Conservation (phyloP, 2,888 invertebrate genomes). For the Dermolepida albohirtum region DNA sequence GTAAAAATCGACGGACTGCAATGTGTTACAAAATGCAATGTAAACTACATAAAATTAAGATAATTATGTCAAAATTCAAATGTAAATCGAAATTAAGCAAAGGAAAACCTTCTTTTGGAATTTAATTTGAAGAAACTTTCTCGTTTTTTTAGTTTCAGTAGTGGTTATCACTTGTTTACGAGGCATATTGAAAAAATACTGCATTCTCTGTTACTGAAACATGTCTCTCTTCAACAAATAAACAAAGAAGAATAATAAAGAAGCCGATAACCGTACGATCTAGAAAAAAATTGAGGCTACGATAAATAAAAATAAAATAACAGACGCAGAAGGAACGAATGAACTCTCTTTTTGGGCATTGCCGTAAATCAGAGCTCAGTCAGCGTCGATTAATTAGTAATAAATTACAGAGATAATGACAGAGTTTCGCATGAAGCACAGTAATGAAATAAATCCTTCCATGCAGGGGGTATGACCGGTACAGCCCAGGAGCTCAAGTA, state of each 20-base stretch:
- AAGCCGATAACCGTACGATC: constrained; percentile 16
- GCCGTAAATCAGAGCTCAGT: constrained; percentile 48
- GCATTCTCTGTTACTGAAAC: too few species aligned
- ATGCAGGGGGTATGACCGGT: constrained; percentile 46
- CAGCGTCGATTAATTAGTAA: constrained; percentile 58
- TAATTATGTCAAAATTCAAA: too few species aligned
- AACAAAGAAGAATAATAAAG: constrained; percentile 13
- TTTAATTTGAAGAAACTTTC: too few species aligned
- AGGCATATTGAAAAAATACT: too few species aligned
- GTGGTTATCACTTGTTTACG: too few species aligned
- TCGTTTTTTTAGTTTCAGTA: too few species aligned
- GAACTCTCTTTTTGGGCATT: constrained; percentile 39
- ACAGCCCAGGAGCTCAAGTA: constrained; percentile 51
- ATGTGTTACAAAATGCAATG: too few species aligned
- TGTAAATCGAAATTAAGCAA: too few species aligned
- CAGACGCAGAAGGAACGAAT: neutral
- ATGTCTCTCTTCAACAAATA: too few species aligned
- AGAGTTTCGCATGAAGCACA: constrained; percentile 54
- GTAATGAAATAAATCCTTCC: constrained; percentile 57
- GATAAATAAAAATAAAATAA: constrained; percentile 5
- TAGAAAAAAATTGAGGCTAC: constrained; percentile 3
- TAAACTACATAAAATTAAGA: too few species aligned
- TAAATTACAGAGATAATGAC: constrained; percentile 57
- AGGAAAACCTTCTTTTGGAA: too few species aligned
- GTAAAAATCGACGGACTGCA: too few species aligned